Conservation (phyloP, 2,797 vertebrate genomes). For the Xenops minutus region DNA sequence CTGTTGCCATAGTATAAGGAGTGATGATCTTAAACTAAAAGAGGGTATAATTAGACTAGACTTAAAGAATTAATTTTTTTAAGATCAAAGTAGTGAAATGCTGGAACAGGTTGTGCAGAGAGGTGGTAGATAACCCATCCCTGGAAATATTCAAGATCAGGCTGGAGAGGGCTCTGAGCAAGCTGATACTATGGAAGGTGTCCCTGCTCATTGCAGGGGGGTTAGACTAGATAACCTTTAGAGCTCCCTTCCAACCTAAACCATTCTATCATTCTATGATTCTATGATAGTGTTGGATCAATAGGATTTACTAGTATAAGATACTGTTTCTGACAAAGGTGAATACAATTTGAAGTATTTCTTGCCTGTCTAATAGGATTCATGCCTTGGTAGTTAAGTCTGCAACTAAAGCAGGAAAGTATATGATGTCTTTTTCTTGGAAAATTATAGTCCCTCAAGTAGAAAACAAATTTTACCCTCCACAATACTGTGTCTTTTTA, state of each 20-base stretch:
- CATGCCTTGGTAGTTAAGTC: background rate
- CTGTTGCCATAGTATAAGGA: background rate
- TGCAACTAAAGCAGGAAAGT: background rate
- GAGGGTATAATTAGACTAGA: background rate
- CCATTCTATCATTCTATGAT: background rate
- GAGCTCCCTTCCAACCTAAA: background rate
- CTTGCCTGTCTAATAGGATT: background rate
- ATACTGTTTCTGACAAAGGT: background rate
- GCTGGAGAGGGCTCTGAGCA: background rate
- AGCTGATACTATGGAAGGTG: background rate
- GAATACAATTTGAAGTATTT: background rate
- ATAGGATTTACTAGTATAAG: background rate
- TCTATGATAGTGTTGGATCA: background rate
- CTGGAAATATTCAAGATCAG: background rate
- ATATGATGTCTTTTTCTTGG: background rate
- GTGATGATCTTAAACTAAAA: background rate
- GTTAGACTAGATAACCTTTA: background rate
- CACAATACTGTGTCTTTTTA: background rate
- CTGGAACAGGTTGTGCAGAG: background rate
- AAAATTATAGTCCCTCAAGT: background rate
- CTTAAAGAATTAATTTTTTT: background rate
- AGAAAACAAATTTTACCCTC: conserved; percentile 9
- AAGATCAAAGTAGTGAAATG: too few relatives aligned
- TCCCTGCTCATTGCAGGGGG: background rate
- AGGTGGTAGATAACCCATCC: background rate